phyloP scores from a whole-genome alignment of 2,113 vertebrate species.

The Cinclus cinclus region DNA sequence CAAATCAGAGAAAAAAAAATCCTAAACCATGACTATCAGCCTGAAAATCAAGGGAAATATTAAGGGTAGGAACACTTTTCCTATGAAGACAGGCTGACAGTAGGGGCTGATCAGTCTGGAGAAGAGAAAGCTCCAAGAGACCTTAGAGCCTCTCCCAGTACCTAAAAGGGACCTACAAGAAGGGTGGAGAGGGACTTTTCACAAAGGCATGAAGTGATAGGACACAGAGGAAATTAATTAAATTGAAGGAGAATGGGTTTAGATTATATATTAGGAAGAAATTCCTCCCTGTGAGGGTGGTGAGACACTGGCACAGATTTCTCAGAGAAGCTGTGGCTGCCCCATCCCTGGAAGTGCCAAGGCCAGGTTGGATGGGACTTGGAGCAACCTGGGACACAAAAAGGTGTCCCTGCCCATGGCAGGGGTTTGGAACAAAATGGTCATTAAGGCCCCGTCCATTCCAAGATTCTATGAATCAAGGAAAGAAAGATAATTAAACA shows the following conservation, averaged over 20 bases:
- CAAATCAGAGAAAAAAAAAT: background rate
- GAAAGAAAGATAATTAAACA: background rate
- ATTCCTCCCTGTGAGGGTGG: background rate
- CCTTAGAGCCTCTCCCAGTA: background rate
- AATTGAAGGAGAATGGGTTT: background rate
- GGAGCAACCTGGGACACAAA: background rate
- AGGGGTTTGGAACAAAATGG: background rate
- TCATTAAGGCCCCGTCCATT: background rate
- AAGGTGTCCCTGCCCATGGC: background rate
- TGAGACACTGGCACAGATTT: accelerated
- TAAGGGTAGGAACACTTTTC: background rate
- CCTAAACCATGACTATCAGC: background rate
- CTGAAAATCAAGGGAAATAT: background rate
- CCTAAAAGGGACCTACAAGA: background rate
- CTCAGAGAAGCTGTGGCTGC: background rate
- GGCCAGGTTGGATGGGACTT: accelerated
- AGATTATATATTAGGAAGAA: background rate
- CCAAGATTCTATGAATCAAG: background rate
- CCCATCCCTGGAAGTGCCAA: background rate
- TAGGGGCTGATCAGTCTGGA: background rate
- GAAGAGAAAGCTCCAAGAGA: background rate
- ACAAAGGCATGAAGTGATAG: background rate
- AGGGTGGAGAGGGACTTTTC: background rate
- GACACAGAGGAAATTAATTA: background rate
- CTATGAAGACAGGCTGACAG: background rate